phyloP scores from a whole-genome alignment of 2,113 vertebrate species.

The Solenodon paradoxus region DNA sequence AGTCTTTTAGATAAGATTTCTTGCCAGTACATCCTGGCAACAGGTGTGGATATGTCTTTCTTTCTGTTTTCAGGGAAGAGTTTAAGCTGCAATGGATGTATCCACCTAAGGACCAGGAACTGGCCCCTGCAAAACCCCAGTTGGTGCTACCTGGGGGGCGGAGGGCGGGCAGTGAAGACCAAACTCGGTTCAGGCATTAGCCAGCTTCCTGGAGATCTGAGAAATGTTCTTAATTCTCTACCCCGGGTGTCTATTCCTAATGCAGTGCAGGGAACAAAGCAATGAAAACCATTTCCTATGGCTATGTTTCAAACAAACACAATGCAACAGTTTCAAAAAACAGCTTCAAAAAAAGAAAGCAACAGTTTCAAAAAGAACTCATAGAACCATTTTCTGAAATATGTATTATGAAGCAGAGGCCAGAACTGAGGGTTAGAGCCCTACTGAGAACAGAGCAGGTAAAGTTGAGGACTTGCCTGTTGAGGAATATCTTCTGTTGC shows the following conservation, averaged over 20 bases:
- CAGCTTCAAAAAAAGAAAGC: slow-evolving; percentile 17
- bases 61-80: background rate
- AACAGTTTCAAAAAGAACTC: background rate
- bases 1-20: slow-evolving; percentile 15
- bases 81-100: background rate
- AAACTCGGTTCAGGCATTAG: slow-evolving; percentile 7
- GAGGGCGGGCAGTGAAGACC: background rate
- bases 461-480: background rate
- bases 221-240: slow-evolving; percentile 6
- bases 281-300: slow-evolving; percentile 23
- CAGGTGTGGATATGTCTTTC: background rate
- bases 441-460: background rate
- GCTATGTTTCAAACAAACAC: background rate
- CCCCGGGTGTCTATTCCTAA: background rate
- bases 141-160: background rate
- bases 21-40: background rate
- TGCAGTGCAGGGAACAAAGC: background rate
- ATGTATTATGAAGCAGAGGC: slow-evolving; percentile 8
- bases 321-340: slow-evolving; percentile 15
- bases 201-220: background rate
- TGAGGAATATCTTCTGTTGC: slow-evolving; percentile 8
- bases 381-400: slow-evolving; percentile 25
- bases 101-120: background rate
- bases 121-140: background rate
- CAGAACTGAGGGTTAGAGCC: background rate